Evolutionary conservation across 1,140 invertebrate species (phyloP), one percentile per base, ranked within the genome.

Genomic region (Danaus melanippus): DNA sequence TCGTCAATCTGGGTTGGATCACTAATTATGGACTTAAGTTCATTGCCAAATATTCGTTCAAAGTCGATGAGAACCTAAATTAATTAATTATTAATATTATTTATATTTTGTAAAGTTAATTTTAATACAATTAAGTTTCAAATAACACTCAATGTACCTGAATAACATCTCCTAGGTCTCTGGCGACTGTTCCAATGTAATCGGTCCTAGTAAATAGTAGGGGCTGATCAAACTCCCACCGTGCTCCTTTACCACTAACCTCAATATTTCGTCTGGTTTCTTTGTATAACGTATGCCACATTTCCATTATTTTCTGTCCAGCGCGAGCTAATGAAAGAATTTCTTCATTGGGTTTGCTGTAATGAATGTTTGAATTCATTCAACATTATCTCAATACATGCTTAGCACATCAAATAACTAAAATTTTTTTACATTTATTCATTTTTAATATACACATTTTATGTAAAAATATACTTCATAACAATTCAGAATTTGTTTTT

Each of bases 161-260:
- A 9, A 92, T 91, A 53, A 96, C 90, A 66, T 93, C 89, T 42
- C 92, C 87, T 12, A 97, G 87, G 76, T 97, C 92, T 15, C 90
- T 85, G 62, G 93, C 94, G n/a, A 97, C 94, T 9, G 86, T 87
- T 10, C 90, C 90, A 62, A 96, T 93, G 69, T 97, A 96, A 71
- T 97, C 94, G 0, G 95, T 95, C 48, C 91, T 89, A 8, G 91
- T 91, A 76, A 97, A 97, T 1, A 97, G 84, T 46, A 89, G 89
- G 9, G 89, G 90, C 59, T 93, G 91, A 69, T 97, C 93, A 80
- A 98, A 97, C 79, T 98, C 96, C 96, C 96, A 97, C 10, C 96
- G 89, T 9, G 90, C 89, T 4, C 93, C 94, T 66, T 94, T 93
- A 0, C 93, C 94, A 0, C 93, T 93, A 3, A 90, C 70, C 80